Base-by-base conservation (phyloP, 1,140 invertebrate species). In the Zaprionus ghesquierei region DNA sequence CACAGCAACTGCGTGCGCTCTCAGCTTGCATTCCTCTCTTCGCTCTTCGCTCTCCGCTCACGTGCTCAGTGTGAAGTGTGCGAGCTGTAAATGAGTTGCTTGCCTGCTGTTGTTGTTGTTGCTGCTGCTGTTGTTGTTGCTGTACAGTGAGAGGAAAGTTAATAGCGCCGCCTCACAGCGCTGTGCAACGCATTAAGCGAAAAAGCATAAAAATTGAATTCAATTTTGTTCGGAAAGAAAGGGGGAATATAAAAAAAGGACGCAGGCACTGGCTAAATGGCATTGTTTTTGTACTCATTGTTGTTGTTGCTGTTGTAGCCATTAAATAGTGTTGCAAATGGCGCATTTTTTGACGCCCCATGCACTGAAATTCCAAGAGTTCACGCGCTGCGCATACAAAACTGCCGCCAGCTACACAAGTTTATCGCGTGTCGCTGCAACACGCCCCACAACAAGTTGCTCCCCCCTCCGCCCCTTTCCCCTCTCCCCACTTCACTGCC, bases 241-340 rank as follows among this genome's bases (percentile, higher is more conserved):
- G 22, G 62, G 65, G 41, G 38, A 73, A 69, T 69, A 51, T 44
- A 65, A 22, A 35, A 44, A 63, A 50, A 15, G 6, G 9, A 10
- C 3, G 6, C n/a, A 8, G 20, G 20, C 1, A 10, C 27, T 6
- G 35, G 53, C 31, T 5, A 18, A 72, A 77, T 77, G 70, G 54
- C 75, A 41, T 77, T 78, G 35, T 73, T 63, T 23, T 46, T 61
- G 18, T 46, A 5, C 33, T 72, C 35, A 33, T 53, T 74, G 23
- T 65, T 68, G 23, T 13, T 59, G 27, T 18, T 63, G 20, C 29
- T 64, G 46, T 33, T 65, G 31, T 35, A 56, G 56, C 51, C 77
- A 82, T 82, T 82, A 78, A 82, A 82, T 79, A 84, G 79, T 82
- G 80, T 82, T 79, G 79, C 62, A 76, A 82, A 84, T 81, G 81